phyloP scores from a whole-genome alignment of 2,888 invertebrate genomes.

The Dimorphilus gyrociliatus region DNA sequence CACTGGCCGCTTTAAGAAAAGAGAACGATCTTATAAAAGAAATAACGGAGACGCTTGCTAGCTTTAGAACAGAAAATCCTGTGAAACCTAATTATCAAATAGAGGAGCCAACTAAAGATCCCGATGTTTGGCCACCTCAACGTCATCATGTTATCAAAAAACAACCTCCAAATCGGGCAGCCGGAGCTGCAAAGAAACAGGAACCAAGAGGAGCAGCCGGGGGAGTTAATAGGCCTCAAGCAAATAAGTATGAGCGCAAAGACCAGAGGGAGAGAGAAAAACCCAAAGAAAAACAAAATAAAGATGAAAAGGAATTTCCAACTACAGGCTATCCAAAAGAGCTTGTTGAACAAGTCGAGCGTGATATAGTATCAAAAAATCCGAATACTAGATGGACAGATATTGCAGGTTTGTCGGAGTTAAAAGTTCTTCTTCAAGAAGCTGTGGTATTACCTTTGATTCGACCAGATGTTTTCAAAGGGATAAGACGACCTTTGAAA shows the following conservation, averaged over 20 bases:
- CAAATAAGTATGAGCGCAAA: not conserved
- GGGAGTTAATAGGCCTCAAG: no score
- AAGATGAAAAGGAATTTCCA: slow-evolving; percentile 57
- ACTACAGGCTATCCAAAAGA: slow-evolving; percentile 67
- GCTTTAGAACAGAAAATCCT: slow-evolving; percentile 47
- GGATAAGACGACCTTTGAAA: slow-evolving; percentile 87
- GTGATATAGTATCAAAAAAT: slow-evolving; percentile 91
- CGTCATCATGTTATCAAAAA: no score
- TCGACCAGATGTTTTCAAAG: slow-evolving; percentile 96
- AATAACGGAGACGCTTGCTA: slow-evolving; percentile 55
- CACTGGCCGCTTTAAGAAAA: no score
- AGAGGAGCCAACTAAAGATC: slow-evolving; percentile 55
- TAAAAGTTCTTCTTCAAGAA: slow-evolving; percentile 64
- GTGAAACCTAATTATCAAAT: slow-evolving; percentile 9
- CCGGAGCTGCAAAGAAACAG: not conserved
- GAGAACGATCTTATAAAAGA: slow-evolving; percentile 82
- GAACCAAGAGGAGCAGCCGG: not conserved
- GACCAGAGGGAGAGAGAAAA: slow-evolving; percentile 1
- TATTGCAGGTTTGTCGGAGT: slow-evolving; percentile 40
- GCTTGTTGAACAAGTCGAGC: slow-evolving; percentile 77
- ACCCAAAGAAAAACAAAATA: not conserved
- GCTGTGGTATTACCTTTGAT: slow-evolving; percentile 91
- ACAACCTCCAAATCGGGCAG: slow-evolving; percentile 39
- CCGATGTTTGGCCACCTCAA: slow-evolving; percentile 70
- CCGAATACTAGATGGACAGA: slow-evolving; percentile 82